Base-by-base conservation (phyloP, 2,113 vertebrate genomes). In the Crotalus horridus region DNA sequence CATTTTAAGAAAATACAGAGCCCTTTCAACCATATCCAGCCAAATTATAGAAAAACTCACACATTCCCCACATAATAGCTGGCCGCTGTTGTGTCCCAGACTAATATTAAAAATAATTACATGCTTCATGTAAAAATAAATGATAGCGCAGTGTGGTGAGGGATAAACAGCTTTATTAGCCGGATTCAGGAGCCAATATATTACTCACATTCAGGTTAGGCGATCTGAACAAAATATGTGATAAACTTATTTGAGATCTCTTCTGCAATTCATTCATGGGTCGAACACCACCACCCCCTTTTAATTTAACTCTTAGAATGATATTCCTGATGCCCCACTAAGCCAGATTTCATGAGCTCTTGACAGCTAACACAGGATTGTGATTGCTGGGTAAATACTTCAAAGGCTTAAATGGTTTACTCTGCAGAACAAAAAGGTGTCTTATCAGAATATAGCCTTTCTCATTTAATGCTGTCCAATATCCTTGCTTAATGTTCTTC, bases 11-110 rank as follows among this genome's bases (percentile, higher is more conserved):
- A 56, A 56, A 87, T n/a, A 96, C 95, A 96, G 90, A 56, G 39
- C 90, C 91, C 95, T 97, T 97, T 96, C 96, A 97, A 86, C n/a
- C 89, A 92, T 94, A 94, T 87, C 91, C 93, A 96, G 95, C 95
- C 93, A 95, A 94, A 94, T 95, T 95, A 94, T 54, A 94, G 58
- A 93, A 95, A 96, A 95, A 87, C 94, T 93, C 94, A 88, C 94
- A 92, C 88, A 88, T 85, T 89, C 59, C 87, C 86, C 87, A 59
- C 89, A 93, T 92, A 96, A 95, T 53, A 58, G 88, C 90, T 93
- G 85, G 85, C 55, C 3, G 0, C 55, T 58, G 29, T 24, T 90
- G 89, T 87, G 74, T n/a, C 29, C 29, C 4, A 2, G 0, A 26
- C 39, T 39, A 85, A 87, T 46, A 33, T 89, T 89, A 92, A 21